Conservation (phyloP, 2,797 vertebrate genomes). For the Sandelia bainsii region DNA sequence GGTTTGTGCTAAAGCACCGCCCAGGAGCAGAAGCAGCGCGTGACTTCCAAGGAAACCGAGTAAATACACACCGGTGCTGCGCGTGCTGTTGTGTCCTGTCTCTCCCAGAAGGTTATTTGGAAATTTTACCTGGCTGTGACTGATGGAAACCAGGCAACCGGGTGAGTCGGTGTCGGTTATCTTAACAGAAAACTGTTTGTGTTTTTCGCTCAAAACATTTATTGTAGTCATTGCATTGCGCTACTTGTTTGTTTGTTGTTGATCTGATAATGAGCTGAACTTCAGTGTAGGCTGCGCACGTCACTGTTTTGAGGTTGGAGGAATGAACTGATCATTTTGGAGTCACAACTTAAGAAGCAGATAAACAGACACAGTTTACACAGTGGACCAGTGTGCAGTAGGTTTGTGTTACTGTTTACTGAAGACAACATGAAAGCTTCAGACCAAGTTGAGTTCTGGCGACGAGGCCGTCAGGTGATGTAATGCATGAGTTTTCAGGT, state of each 20-base stretch:
- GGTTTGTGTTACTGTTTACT: constrained; percentile 28
- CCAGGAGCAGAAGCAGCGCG: constrained; percentile 44
- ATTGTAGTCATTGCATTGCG: too few relatives aligned
- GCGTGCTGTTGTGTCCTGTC: constrained; percentile 21
- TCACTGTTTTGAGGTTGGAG: not conserved
- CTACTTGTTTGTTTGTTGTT: not conserved
- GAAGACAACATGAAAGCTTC: constrained; percentile 38
- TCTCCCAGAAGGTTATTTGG: constrained; percentile 12
- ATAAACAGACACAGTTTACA: fast-evolving
- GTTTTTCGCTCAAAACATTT: too few relatives aligned
- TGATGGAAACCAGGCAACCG: constrained; percentile 84
- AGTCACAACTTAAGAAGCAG: not conserved
- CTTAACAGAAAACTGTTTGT: too few relatives aligned
- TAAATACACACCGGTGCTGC: constrained; percentile 11
- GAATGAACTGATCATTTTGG: too few relatives aligned
- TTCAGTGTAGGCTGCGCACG: constrained; percentile 11
- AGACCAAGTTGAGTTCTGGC: not conserved
- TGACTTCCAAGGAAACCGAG: constrained; percentile 61
- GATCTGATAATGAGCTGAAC: constrained; percentile 41
- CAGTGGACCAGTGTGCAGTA: not conserved
- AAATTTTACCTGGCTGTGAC: constrained; percentile 39
- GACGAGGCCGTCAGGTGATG: not conserved
- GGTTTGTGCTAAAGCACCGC: constrained; percentile 65
- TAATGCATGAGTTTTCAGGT: not conserved
- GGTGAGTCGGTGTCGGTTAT: constrained; percentile 70